Conservation (phyloP, 2,888 invertebrate species). For the Pterostichus niger region DNA sequence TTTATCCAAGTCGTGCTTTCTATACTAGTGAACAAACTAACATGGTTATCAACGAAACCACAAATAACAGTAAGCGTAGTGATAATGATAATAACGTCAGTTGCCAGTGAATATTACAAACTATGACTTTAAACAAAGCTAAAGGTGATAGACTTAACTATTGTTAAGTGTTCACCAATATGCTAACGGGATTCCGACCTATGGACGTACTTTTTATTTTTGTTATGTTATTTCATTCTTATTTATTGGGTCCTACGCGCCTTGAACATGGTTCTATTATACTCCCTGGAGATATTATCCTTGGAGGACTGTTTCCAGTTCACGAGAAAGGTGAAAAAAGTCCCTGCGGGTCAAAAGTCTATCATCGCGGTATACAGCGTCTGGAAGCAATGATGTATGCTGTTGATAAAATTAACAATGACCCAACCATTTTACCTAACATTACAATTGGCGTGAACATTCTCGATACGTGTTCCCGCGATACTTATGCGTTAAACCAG, state of each 20-base stretch:
- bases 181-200: conserved; percentile 14
- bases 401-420: conserved; percentile 80
- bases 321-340: conserved; percentile 79
- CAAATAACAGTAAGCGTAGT: background rate
- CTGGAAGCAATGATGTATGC: conserved; percentile 83
- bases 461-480: conserved; percentile 82
- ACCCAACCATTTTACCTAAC: conserved; percentile 78
- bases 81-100: conserved; percentile 18
- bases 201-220: conserved; percentile 51
- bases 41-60: conserved; percentile 12
- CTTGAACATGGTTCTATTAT: conserved; percentile 74
- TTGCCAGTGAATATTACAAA: conserved; percentile 2
- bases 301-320: conserved; percentile 82
- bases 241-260: conserved; percentile 66
- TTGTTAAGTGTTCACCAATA: conserved; percentile 13
- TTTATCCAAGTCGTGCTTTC: conserved; percentile 19
- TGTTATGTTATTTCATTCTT: conserved; percentile 52
- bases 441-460: conserved; percentile 81
- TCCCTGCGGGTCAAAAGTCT: conserved; percentile 78
- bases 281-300: conserved; percentile 80
- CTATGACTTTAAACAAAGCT: background rate
- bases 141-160: conserved; percentile 14
- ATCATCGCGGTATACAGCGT: conserved; percentile 82
- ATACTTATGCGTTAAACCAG: conserved; percentile 82
- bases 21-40: conserved; percentile 15